A percentile compares a stretch with the other conserved stretches of the same genome.
phyloP scores from a whole-genome alignment of 2,113 vertebrate genomes.

The Hymenochirus boettgeri region DNA sequence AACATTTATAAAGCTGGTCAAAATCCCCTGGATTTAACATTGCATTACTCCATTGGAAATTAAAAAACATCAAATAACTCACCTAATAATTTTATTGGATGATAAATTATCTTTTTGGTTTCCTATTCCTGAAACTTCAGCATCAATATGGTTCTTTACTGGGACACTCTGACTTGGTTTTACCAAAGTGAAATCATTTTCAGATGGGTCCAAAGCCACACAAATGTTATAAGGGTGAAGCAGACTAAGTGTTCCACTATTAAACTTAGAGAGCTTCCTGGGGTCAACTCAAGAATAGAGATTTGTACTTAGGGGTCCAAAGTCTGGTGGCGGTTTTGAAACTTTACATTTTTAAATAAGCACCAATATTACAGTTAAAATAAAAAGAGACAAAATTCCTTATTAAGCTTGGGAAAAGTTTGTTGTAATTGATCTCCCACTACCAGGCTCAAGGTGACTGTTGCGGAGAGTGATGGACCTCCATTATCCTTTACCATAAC shows the following conservation, averaged over 20 bases:
- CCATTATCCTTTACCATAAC: conserved; percentile 59
- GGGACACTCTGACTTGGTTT: not conserved
- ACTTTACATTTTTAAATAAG: conserved; percentile 55
- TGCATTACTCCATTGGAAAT: no score
- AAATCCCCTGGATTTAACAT: no score
- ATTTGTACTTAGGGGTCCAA: conserved; percentile 42
- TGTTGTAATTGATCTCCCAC: conserved; percentile 65
- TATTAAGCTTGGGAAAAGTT: conserved; percentile 43
- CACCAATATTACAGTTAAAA: conserved; percentile 60
- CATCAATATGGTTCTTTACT: conserved; percentile 1
- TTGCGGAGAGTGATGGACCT: conserved; percentile 59
- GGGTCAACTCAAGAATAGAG: conserved; percentile 48
- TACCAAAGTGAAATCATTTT: conserved; percentile 1
- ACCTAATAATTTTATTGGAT: not conserved
- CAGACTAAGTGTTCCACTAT: conserved; percentile 48
- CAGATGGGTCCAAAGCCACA: conserved; percentile 9
- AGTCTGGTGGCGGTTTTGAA: conserved; percentile 47
- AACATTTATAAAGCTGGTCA: no score
- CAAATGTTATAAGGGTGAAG: conserved; percentile 53
- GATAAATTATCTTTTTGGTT: not conserved
- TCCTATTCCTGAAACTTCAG: conserved; percentile 8
- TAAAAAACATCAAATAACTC: no score
- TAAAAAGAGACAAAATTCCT: conserved; percentile 54
- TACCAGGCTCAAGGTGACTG: conserved; percentile 57
- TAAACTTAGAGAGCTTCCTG: conserved; percentile 38